Percentiles rank a stretch among this genome's conserved stretches.
Evolutionary conservation across 2,113 vertebrate genomes (phyloP).

Genomic region (Prolemur simus): DNA sequence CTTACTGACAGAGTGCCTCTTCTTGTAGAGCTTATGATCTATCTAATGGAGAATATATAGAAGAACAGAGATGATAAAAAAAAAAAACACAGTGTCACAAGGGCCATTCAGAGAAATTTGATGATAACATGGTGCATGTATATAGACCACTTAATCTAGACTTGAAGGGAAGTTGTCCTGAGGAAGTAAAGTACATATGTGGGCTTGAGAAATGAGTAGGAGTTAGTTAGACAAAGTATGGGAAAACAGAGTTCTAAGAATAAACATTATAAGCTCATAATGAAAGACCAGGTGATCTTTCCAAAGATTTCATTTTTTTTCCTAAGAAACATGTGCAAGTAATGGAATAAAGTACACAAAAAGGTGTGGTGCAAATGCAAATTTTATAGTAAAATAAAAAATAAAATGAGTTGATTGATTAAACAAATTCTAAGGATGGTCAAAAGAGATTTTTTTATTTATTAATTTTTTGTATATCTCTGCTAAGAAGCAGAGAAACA

Average conservation of each 20-base stretch:
- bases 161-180: background rate
- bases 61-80: background rate
- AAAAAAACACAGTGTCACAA: background rate
- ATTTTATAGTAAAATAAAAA: background rate
- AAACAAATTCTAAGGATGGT: background rate
- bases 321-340: background rate
- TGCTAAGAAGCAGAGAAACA: background rate
- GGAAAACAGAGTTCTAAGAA: background rate
- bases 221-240: background rate
- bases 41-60: background rate
- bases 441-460: background rate
- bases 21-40: background rate
- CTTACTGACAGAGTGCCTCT: background rate
- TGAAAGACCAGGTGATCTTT: background rate
- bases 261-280: background rate
- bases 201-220: background rate
- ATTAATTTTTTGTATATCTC: background rate
- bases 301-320: background rate
- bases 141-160: background rate
- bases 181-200: background rate
- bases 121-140: background rate
- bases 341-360: background rate
- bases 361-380: background rate
- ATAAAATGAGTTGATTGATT: background rate
- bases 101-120: accelerated